Base-by-base conservation (phyloP, 2,888 invertebrate species). In the Macroteleia sp. region DNA sequence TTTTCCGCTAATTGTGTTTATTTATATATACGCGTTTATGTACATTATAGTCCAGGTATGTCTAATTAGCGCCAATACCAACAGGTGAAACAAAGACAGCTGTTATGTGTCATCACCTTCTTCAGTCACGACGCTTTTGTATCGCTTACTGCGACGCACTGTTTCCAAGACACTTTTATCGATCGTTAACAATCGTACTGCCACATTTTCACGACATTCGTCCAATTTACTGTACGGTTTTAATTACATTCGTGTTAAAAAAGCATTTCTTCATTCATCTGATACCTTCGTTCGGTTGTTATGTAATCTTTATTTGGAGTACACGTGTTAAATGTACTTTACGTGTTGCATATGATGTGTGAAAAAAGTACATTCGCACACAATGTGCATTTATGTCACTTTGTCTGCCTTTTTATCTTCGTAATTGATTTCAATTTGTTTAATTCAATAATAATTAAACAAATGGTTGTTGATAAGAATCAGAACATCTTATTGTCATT, bases 41-140 rank as follows among this genome's bases (percentile, higher is more conserved):
- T 39, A 20, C 20, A 32, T 52, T 69, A 36, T 30, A 42, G 19
- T 10, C 36, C 32, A 54, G 41, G 10, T 39, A 44, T 30, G 57
- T 61, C 61, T 61, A 76, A 70, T 61, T 69, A 54, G 17, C 54
- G 32, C 12, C 57, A 56, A 42, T 62, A 70, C 77, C 67, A 77
- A 77, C 77, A 77, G 77, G 71, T 77, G 77, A 67, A 71, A 59
- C 71, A 66, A 71, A 57, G 70, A 67, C 77, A 77, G 77, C 71
- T 77, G 77, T 48, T 48, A 32, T 28, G 61, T 66, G 62, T 67
- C 77, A 77, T 71, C 77, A 57, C 57, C 48, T 64, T 36, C 61
- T 64, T 54, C 54, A 19, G 61, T 59, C 56, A 34, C 50, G 30
- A 34, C 61, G 12, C 54, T 67, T 74, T 67, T 67, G 67, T 67